These are phyloP conservation scores for Platorchestia sp. DNA, from an alignment of 1,140 invertebrate species.

Conservation along the genomic window DNA sequence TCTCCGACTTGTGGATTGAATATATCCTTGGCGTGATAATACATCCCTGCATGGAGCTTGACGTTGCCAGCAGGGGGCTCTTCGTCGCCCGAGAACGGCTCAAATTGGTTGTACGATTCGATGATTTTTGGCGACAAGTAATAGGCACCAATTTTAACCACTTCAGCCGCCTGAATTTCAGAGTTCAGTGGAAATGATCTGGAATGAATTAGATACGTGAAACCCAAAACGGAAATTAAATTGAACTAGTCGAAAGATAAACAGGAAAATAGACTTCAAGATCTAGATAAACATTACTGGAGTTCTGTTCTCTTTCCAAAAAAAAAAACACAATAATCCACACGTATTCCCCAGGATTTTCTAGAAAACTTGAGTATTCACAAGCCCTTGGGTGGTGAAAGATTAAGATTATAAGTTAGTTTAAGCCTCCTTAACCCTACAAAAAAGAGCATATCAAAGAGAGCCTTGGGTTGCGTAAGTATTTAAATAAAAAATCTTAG, in stretches of 20 bases:
- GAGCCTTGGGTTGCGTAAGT: too few relatives aligned
- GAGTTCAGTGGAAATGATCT: constrained; percentile 43
- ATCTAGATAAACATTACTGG: neutral
- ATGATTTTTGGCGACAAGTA: constrained; percentile 57
- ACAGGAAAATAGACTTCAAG: neutral
- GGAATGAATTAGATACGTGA: neutral
- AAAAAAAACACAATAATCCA: neutral
- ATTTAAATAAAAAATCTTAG: too few relatives aligned
- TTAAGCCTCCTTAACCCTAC: too few relatives aligned
- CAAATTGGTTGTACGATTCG: constrained; percentile 78
- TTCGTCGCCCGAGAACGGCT: constrained; percentile 86
- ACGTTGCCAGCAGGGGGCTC: constrained; percentile 84
- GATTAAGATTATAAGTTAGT: too few relatives aligned
- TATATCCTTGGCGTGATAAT: constrained; percentile 87
- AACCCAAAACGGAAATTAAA: neutral
- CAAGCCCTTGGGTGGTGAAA: neutral
- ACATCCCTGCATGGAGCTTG: constrained; percentile 87
- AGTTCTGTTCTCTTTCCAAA: neutral
- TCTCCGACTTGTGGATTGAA: constrained; percentile 87
- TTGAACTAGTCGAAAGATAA: neutral
- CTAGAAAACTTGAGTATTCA: neutral
- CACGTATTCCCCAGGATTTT: neutral
- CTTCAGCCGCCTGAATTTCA: constrained; percentile 70
- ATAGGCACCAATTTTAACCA: constrained; percentile 62
- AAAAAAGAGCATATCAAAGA: too few relatives aligned